A percentile compares a stretch with the other conserved stretches of the same genome.
Evolutionary conservation across 1,140 invertebrate species (phyloP).

Genomic region (Oppia nitens): DNA sequence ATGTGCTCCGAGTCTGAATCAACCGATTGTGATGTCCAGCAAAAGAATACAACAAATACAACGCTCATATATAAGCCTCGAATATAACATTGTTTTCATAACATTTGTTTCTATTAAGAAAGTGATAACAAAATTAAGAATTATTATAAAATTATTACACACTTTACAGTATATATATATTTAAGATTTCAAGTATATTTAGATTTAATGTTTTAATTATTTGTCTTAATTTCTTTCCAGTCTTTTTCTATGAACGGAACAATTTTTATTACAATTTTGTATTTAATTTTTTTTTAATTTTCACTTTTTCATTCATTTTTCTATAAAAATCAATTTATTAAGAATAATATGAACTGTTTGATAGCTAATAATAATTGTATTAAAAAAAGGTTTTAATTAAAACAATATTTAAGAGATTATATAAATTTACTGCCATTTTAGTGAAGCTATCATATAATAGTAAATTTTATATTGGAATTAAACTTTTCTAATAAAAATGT

Average conservation of each 20-base stretch:
- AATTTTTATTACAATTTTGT: neutral
- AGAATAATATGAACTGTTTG: too few species aligned
- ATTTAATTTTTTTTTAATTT: neutral
- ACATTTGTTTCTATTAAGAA: too few species aligned
- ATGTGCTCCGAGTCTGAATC: constrained; percentile 32
- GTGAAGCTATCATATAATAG: too few species aligned
- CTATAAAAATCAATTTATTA: neutral
- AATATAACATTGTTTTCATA: constrained; percentile 30
- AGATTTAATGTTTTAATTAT: too few species aligned
- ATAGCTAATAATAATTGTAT: neutral
- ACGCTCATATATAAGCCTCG: constrained; percentile 46
- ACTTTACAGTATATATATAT: too few species aligned
- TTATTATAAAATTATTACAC: too few species aligned
- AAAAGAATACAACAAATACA: constrained; percentile 43
- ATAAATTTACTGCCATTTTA: neutral
- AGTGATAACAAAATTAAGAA: too few species aligned
- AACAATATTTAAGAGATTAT: neutral
- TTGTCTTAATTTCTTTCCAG: neutral
- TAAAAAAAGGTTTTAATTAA: neutral
- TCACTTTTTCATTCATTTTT: neutral
- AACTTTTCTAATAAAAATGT: too few species aligned
- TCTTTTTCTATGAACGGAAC: neutral
- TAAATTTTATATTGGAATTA: too few species aligned
- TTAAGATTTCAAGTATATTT: too few species aligned
- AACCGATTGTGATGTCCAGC: constrained; percentile 41